Conservation (phyloP, 2,797 vertebrate genomes). For the Lophius americanus region DNA sequence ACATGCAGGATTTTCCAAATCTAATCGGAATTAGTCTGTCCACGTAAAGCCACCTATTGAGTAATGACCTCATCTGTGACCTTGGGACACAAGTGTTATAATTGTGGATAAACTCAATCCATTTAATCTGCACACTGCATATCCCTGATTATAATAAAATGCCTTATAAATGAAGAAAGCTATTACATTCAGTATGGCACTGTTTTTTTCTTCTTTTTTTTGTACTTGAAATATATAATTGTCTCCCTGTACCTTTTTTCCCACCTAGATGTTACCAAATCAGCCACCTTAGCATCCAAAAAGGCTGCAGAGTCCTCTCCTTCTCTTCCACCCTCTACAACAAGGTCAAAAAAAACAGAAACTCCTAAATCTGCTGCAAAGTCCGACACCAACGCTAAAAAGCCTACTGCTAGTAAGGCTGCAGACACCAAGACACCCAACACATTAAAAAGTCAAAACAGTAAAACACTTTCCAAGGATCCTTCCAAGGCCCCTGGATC, state of each 20-base stretch:
- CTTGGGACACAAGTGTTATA: too few species aligned
- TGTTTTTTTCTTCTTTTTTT: background rate
- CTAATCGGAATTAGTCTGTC: too few species aligned
- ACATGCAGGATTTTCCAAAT: too few species aligned
- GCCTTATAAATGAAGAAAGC: background rate
- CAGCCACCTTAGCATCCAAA: conserved; percentile 69
- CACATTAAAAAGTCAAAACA: conserved; percentile 71
- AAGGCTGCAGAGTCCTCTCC: conserved; percentile 75
- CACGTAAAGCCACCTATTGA: too few species aligned
- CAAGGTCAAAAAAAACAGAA: conserved; percentile 77
- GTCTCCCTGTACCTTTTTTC: conserved; percentile 26
- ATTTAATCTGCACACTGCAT: background rate
- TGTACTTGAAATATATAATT: background rate
- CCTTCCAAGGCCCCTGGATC: conserved; percentile 60
- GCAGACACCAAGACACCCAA: conserved; percentile 73
- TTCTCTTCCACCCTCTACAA: conserved; percentile 60
- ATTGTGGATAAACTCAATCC: background rate
- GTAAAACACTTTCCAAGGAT: conserved; percentile 71
- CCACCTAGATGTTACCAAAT: conserved; percentile 78
- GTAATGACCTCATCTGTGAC: too few species aligned
- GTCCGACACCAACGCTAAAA: conserved; percentile 71
- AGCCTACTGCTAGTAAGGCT: conserved; percentile 64
- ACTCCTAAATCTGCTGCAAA: conserved; percentile 74
- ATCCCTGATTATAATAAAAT: background rate
- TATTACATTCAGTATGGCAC: background rate